These are phyloP conservation scores for Holothuria glaberrima DNA, from an alignment of 35 echinoderm and acorn worm species.

Conservation along the genomic window DNA sequence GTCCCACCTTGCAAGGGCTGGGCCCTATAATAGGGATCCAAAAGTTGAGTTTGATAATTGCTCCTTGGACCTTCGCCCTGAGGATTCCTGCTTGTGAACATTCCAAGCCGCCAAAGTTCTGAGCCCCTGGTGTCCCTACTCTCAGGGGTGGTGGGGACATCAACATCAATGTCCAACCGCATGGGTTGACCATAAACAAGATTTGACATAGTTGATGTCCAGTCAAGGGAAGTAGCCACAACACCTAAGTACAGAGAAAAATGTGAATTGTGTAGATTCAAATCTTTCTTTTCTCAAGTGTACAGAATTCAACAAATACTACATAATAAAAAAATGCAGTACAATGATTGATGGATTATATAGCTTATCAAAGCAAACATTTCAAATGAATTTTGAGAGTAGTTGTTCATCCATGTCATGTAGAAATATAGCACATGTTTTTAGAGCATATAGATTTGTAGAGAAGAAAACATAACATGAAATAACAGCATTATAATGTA, in stretches of 20 bases:
- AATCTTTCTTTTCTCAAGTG: too few relatives aligned
- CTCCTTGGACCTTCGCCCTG: conserved; percentile 61
- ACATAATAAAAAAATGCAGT: too few relatives aligned
- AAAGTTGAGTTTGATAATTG: conserved; percentile 58
- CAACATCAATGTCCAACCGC: conserved; percentile 62
- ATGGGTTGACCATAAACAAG: conserved; percentile 50
- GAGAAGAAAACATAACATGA: too few relatives aligned
- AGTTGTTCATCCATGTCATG: too few relatives aligned
- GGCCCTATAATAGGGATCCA: conserved; percentile 68
- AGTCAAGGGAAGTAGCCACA: conserved; percentile 55
- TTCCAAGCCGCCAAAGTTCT: conserved; percentile 69
- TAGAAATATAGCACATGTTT: too few relatives aligned
- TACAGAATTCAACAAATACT: too few relatives aligned
- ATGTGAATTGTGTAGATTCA: not conserved
- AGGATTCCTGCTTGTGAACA: conserved; percentile 65
- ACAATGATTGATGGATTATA: too few relatives aligned
- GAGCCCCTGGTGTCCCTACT: conserved; percentile 63
- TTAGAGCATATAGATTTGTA: too few relatives aligned
- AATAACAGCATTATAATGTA: too few relatives aligned
- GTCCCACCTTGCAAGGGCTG: conserved; percentile 49
- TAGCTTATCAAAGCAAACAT: too few relatives aligned
- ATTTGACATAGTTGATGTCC: conserved; percentile 35
- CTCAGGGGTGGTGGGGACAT: conserved; percentile 60
- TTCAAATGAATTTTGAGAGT: too few relatives aligned
- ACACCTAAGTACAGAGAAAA: conserved; percentile 52